Base-by-base conservation (phyloP, 2,113 vertebrate genomes). In the Chrysemys picta region DNA sequence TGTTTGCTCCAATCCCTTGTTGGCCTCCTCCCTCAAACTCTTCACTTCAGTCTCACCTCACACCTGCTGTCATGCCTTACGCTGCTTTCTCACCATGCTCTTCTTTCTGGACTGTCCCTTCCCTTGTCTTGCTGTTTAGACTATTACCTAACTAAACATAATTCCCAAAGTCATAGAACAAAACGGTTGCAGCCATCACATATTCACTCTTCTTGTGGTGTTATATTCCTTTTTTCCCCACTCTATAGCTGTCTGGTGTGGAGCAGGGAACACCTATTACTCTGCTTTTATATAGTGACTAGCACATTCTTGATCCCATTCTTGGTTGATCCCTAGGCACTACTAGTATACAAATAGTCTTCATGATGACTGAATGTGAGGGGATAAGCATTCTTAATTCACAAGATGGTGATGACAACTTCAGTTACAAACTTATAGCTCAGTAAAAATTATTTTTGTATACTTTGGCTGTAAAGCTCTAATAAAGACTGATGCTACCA, bases 241-340 rank as follows among this genome's bases (percentile, higher is more conserved):
- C 19, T 6, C 38, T 4, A 13, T 25, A 0, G 3, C 13, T 0
- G 0, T 47, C 52, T 9, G 1, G 31, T 24, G 6, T 54, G 22
- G 24, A 75, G 24, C 29, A 1, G 1, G 16, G 38, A 12, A 5
- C 56, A 27, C 0, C 1, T 13, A 54, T 25, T n/a, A 49, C 13
- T 4, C 10, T 1, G 5, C 91, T 2, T 89, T 85, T 72, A 72
- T 38, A 25, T 85, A 91, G 4, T 0, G 0, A 31, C 0, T 47
- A 94, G 57, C 29, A 94, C 80, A 83, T 85, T 54, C n/a, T 1
- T 2, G 86, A 49, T 31, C 21, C 21, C 10, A 14, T 16, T 78
- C n/a, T 1, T 10, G 91, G 56, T 8, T 94, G 42, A 3, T 76
- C n/a, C 24, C 31, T 59, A 52, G 45, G 35, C 22, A 10, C 81